Percentiles rank a stretch among this genome's conserved stretches.
phyloP scores from a whole-genome alignment of 2,797 vertebrate species.

The Leptoclinus maculatus region DNA sequence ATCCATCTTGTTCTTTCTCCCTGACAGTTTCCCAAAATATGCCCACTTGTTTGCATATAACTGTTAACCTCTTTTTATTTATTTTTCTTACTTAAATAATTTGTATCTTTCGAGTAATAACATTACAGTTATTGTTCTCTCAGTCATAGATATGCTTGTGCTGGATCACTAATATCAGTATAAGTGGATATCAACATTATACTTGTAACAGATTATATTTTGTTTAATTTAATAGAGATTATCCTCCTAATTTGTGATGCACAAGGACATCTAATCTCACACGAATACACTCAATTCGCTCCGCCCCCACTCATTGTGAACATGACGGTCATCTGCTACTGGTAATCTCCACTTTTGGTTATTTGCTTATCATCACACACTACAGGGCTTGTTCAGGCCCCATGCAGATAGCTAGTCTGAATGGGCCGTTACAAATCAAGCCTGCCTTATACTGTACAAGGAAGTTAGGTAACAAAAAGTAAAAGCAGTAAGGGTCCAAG shows the following conservation, averaged over 20 bases:
- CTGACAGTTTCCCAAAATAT: not conserved
- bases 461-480: not conserved
- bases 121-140: not conserved
- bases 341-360: slow-evolving; percentile 25
- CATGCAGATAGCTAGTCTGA: slow-evolving; percentile 14
- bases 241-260: not conserved
- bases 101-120: not conserved
- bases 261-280: slow-evolving; percentile 21
- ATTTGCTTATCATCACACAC: not conserved
- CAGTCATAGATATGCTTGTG: not conserved
- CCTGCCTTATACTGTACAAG: not conserved
- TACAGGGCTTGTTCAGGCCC: not conserved
- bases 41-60: not conserved
- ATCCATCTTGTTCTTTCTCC: not conserved
- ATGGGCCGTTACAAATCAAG: not conserved
- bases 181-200: not conserved
- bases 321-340: slow-evolving; percentile 6
- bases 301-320: not conserved
- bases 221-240: slow-evolving; percentile 27
- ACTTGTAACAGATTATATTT: slow-evolving; percentile 26
- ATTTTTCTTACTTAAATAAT: not conserved
- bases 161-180: not conserved
- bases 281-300: not conserved
- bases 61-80: not conserved
- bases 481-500: slow-evolving; percentile 1